Conservation (phyloP, 2,113 vertebrate genomes). For the Bos indicus region DNA sequence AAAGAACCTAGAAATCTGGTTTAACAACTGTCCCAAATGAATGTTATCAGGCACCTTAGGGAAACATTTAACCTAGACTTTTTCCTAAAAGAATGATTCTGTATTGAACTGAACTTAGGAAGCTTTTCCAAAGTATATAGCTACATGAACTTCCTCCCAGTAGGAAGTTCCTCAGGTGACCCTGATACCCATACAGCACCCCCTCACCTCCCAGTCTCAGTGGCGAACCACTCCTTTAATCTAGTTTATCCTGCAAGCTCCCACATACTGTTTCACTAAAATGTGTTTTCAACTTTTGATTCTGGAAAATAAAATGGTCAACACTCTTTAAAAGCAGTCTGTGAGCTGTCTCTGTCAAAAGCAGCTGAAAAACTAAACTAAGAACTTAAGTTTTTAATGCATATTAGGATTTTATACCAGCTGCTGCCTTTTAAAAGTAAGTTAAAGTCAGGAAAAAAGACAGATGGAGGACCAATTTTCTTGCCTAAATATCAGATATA, state of each 20-base stretch:
- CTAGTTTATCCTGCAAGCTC: background rate
- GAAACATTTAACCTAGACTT: background rate
- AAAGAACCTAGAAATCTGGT: background rate
- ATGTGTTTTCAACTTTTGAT: constrained; percentile 13
- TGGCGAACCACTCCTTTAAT: background rate
- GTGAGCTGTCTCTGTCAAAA: constrained; percentile 18
- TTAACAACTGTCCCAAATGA: background rate
- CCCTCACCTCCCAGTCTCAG: background rate
- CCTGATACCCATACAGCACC: background rate
- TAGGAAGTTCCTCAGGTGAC: background rate
- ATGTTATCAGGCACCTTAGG: background rate
- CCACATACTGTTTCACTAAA: background rate
- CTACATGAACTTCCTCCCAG: background rate
- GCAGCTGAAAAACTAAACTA: constrained; percentile 10
- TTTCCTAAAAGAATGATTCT: background rate
- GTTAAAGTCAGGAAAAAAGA: constrained; percentile 23
- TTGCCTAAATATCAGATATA: constrained; percentile 26
- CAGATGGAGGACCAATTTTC: background rate
- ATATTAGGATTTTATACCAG: constrained; percentile 30
- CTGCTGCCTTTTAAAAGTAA: constrained; percentile 12
- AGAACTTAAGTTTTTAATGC: constrained; percentile 15
- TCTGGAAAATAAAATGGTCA: constrained; percentile 2
- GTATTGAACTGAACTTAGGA: background rate
- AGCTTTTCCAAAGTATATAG: background rate
- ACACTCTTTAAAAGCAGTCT: constrained; percentile 4